Evolutionary conservation across 1,140 invertebrate species (phyloP).

Genomic region (Solen grandis): DNA sequence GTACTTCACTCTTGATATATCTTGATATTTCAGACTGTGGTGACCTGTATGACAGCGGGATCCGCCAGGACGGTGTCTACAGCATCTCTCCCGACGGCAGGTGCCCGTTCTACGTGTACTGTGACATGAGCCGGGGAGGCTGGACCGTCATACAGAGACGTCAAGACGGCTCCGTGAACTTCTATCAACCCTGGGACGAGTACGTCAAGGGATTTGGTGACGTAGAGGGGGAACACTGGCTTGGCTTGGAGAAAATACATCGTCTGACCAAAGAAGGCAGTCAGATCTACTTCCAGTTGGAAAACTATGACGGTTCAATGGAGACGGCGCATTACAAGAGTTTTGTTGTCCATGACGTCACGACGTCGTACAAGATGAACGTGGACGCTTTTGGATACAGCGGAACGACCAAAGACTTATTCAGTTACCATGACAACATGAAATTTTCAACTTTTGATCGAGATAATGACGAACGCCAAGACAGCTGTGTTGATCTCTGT

Average conservation of each 20-base stretch:
- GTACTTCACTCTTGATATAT: neutral
- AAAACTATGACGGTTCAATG: conserved; percentile 11
- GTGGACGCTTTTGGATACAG: conserved; percentile 32
- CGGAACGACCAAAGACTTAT: neutral
- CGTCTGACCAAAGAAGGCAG: conserved; percentile 14
- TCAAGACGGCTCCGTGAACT: conserved; percentile 5
- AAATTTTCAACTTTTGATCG: conserved; percentile 41
- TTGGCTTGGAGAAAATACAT: conserved; percentile 40
- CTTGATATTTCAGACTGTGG: conserved; percentile 13
- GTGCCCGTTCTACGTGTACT: conserved; percentile 36
- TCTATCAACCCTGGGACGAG: conserved; percentile 22
- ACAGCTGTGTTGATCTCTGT: neutral
- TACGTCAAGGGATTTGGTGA: conserved; percentile 31
- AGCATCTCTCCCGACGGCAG: conserved; percentile 30
- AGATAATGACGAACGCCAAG: neutral
- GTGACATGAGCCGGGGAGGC: conserved; percentile 37
- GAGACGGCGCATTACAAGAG: conserved; percentile 22
- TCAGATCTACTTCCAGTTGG: conserved; percentile 21
- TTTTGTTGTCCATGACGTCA: conserved; percentile 29
- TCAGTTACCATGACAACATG: conserved; percentile 40
- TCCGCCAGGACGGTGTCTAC: conserved; percentile 6
- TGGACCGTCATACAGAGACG: conserved; percentile 45
- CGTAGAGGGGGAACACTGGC: conserved; percentile 22
- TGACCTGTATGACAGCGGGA: conserved; percentile 5
- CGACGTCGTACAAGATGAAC: conserved; percentile 30